Base-by-base conservation (phyloP, 1,140 invertebrate genomes). In the Nasonia giraulti region DNA sequence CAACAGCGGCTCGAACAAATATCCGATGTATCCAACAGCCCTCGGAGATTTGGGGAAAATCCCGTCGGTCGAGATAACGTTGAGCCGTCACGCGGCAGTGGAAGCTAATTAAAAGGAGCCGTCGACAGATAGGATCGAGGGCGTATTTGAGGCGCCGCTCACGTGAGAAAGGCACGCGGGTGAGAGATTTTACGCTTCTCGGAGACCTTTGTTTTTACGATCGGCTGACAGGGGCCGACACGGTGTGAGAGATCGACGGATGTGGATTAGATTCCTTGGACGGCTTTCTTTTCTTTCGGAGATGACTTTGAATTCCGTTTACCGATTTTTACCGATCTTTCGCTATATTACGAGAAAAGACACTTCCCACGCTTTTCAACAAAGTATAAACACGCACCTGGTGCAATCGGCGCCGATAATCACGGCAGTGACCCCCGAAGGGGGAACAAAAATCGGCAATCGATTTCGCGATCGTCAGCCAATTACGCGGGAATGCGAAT, bases 91-190 rank as follows among this genome's bases (percentile, higher is more conserved):
- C 79, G 79, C 85, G 20, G 17, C 55, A 14, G 3, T 20, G n/a
- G 83, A 75, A 83, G 87, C 89, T 91, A 92, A 92, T 92, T 92
- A 92, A 92, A 92, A 92, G 90, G 90, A 91, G 89, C 89, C 88
- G 88, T 89, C 87, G 83, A 85, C 86, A 82, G 85, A 75, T 77
- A 83, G 82, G 55, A 87, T 86, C 87, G 55, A 44, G 8, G 17
- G 68, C 27, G 40, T 62, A 84, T 87, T 90, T 90, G 90, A 91
- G 90, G 90, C 89, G 86, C 88, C 86, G 27, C 27, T 27, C 27
- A 78, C 84, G 87, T 85, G 89, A 87, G 87, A 88, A 89, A n/a
- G 23, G 74, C 20, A 40, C 68, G 62, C 87, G 84, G 86, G 87
- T 86, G 89, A 89, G 86, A 89, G 84, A 87, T 89, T 87, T 89